Conservation (phyloP, 92 coral and sea anemone species). For the Siderastrea siderea region DNA sequence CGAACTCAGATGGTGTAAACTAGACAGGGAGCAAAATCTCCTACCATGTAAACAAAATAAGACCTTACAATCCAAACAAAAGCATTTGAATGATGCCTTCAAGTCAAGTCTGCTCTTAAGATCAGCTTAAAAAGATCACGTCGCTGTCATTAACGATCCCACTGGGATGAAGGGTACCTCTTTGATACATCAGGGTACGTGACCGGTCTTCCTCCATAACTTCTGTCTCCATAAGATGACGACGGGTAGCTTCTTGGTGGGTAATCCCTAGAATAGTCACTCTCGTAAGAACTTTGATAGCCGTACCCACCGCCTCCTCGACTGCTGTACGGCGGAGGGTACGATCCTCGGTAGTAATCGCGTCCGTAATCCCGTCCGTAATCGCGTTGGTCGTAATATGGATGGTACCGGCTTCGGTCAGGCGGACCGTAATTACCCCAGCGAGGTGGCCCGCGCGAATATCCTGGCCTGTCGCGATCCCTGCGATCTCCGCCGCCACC, state of each 20-base stretch:
- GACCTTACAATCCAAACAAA: slow-evolving; percentile 11
- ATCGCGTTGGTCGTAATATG: slow-evolving; percentile 26
- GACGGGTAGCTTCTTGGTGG: slow-evolving; percentile 4
- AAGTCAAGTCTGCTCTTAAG: slow-evolving; percentile 10
- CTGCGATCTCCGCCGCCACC: slow-evolving; percentile 20
- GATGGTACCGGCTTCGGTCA: slow-evolving; percentile 42
- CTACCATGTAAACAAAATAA: slow-evolving; percentile 21
- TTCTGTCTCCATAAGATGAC: neutral
- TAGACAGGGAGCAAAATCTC: no score
- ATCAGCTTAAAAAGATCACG: slow-evolving; percentile 18
- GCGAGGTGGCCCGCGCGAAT: slow-evolving; percentile 35
- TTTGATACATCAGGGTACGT: slow-evolving; percentile 43
- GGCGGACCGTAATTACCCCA: slow-evolving; percentile 30
- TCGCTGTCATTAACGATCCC: slow-evolving; percentile 31
- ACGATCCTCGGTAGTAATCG: slow-evolving; percentile 28
- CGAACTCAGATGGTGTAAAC: no score
- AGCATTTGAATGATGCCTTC: slow-evolving; percentile 14
- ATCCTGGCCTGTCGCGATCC: slow-evolving; percentile 34
- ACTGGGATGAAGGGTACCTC: slow-evolving; percentile 7
- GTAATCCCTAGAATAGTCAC: slow-evolving; percentile 31
- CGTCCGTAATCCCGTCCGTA: neutral
- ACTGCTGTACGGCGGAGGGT: slow-evolving; percentile 33
- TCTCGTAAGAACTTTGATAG: slow-evolving; percentile 43
- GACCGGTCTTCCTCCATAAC: slow-evolving; percentile 40
- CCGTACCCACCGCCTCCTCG: slow-evolving; percentile 35